Percentiles rank a stretch among this genome's conserved stretches.
phyloP scores from a whole-genome alignment of 2,888 invertebrate species.

The Charanyca ferruginea region DNA sequence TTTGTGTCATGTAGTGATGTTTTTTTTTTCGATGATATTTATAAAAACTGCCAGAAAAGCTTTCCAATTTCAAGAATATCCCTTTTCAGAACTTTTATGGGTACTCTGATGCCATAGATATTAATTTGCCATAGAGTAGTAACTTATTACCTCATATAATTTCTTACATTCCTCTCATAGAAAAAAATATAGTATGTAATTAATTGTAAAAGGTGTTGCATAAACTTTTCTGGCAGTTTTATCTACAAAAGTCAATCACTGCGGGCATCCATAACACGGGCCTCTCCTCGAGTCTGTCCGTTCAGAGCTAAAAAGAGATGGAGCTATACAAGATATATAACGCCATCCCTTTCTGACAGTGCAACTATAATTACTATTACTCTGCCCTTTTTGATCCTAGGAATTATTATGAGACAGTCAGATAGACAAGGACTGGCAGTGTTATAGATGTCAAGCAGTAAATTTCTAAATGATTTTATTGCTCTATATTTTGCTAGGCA shows the following conservation, averaged over 20 bases:
- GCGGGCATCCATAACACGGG: too few species aligned
- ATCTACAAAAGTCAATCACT: not conserved
- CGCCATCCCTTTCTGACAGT: too few species aligned
- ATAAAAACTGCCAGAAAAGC: conserved; percentile 12
- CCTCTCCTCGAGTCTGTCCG: too few species aligned
- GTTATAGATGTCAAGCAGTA: too few species aligned
- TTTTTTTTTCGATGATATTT: not conserved
- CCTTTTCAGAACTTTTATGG: not conserved
- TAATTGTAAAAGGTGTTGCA: not conserved
- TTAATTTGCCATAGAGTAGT: conserved; percentile 44
- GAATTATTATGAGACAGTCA: too few species aligned
- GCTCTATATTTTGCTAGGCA: too few species aligned
- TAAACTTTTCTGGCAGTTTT: conserved; percentile 15
- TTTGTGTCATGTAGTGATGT: conserved; percentile 57
- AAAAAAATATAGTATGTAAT: not conserved
- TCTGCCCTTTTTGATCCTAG: too few species aligned
- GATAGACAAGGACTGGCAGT: too few species aligned
- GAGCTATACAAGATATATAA: too few species aligned
- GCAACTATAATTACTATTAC: too few species aligned
- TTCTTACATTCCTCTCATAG: conserved; percentile 16
- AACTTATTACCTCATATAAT: conserved; percentile 40
- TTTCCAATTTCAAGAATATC: not conserved
- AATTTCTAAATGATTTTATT: too few species aligned
- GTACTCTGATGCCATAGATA: conserved; percentile 46
- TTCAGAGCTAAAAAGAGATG: too few species aligned